Conservation (phyloP, 2,888 invertebrate species). For the Macrophya alboannulata region DNA sequence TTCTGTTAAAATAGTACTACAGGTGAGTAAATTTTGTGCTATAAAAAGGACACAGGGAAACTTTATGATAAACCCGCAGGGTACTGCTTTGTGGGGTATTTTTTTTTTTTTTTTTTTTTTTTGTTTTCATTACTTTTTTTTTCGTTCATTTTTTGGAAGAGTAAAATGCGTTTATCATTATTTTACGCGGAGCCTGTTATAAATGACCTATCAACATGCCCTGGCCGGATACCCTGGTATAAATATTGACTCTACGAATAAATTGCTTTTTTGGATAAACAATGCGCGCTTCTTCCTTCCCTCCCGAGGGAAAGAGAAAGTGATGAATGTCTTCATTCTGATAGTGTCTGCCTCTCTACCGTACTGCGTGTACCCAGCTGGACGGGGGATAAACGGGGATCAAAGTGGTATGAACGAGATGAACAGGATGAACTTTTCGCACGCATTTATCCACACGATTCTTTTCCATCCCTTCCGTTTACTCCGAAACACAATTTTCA, state of each 20-base stretch:
- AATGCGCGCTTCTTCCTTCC: constrained; percentile 35
- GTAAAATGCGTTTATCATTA: constrained; percentile 45
- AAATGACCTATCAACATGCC: constrained; percentile 54
- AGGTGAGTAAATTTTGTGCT: not conserved
- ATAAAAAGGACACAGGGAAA: not conserved
- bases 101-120: constrained; percentile 4
- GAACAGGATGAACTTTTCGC: constrained; percentile 24
- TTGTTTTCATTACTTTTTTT: not conserved
- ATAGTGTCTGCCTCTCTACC: constrained; percentile 19
- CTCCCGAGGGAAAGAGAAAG: constrained; percentile 32
- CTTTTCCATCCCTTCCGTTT: not conserved
- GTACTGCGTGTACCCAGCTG: constrained; percentile 37
- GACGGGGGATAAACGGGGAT: constrained; percentile 46
- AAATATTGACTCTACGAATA: constrained; percentile 58
- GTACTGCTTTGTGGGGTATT: not conserved
- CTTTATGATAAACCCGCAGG: constrained; percentile 1
- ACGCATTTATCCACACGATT: not conserved
- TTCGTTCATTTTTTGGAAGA: not conserved
- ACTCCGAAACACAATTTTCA: not conserved
- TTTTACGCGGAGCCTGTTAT: constrained; percentile 43
- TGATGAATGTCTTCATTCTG: constrained; percentile 55
- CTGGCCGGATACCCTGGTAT: constrained; percentile 40
- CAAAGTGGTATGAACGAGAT: constrained; percentile 43
- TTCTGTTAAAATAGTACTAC: not conserved
- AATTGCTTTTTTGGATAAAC: constrained; percentile 56